These are phyloP conservation scores for Rhizomys pruinosus DNA, from an alignment of 2,113 vertebrate genomes.

Conservation along the genomic window DNA sequence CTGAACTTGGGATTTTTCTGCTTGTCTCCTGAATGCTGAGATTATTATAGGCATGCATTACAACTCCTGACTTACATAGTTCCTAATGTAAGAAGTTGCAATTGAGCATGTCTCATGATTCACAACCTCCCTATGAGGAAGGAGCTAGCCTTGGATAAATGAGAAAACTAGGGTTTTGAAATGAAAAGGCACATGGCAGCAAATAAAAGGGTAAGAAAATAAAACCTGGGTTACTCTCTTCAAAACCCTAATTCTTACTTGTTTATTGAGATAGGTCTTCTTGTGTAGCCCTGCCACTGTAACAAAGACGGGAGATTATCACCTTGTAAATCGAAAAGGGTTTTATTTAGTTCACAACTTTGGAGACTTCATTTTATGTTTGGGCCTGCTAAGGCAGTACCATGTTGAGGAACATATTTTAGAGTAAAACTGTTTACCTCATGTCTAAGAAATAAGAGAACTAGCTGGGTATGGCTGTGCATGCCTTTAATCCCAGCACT, in stretches of 20 bases:
- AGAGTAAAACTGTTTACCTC: not conserved
- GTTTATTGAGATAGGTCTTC: not conserved
- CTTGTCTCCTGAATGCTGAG: not conserved
- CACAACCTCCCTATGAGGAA: not conserved
- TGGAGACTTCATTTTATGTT: not conserved
- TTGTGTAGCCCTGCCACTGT: not conserved
- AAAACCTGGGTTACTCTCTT: not conserved
- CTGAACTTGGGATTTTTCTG: not conserved
- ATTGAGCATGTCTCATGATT: not conserved
- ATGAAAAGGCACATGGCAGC: not conserved
- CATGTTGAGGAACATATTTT: not conserved
- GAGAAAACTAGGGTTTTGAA: conserved; percentile 26
- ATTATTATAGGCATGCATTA: not conserved
- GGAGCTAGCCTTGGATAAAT: not conserved
- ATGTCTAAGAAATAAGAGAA: too few relatives aligned
- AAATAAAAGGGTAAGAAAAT: conserved; percentile 28
- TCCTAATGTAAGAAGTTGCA: not conserved
- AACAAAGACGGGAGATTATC: not conserved
- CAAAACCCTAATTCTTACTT: not conserved
- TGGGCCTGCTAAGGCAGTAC: not conserved
- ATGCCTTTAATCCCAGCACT: too few relatives aligned
- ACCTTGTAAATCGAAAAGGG: not conserved
- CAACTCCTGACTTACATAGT: not conserved
- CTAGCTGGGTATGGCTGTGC: too few relatives aligned
- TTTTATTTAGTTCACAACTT: not conserved